Percentiles rank a stretch among this genome's conserved stretches.
phyloP scores from a whole-genome alignment of 64 coral and sea anemone species.

The Stylophora pistillata region DNA sequence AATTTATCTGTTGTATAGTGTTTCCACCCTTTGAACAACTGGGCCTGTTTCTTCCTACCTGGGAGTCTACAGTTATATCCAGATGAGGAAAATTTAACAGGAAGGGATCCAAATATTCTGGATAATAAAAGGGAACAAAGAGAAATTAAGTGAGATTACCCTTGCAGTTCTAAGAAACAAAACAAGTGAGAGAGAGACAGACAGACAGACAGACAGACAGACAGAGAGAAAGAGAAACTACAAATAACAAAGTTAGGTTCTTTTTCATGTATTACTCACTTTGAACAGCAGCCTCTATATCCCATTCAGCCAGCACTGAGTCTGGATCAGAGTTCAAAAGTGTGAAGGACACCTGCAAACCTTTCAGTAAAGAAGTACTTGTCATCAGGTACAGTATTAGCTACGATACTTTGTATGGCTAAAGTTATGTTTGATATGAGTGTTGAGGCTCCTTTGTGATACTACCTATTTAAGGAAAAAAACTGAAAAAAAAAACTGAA shows the following conservation, averaged over 20 bases:
- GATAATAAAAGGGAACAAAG: background rate
- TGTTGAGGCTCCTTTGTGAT: too few species aligned
- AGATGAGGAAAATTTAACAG: slow-evolving; percentile 76
- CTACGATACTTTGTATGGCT: too few species aligned
- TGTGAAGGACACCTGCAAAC: slow-evolving; percentile 96
- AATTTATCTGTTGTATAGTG: too few species aligned
- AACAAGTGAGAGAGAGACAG: background rate
- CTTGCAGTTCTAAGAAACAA: background rate
- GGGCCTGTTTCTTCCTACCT: slow-evolving; percentile 21
- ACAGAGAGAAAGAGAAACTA: background rate
- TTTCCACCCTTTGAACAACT: too few species aligned
- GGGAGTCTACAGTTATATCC: slow-evolving; percentile 86
- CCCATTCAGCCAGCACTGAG: slow-evolving; percentile 74
- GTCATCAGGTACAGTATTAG: background rate
- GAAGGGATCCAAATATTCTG: slow-evolving; percentile 89
- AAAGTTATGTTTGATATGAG: too few species aligned
- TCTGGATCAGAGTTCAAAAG: slow-evolving; percentile 86
- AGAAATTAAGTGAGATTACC: background rate
- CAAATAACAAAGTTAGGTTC: too few species aligned
- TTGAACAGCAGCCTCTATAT: slow-evolving; percentile 79
- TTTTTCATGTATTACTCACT: slow-evolving; percentile 37
- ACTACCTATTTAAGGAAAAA: too few species aligned
- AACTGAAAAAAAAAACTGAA: too few species aligned
- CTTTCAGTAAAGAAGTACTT: slow-evolving; percentile 27
- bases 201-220: background rate